Percentiles rank a stretch among this genome's conserved stretches.
These are phyloP conservation scores for Pomatorhinus ruficollis DNA, from an alignment of 2,113 vertebrate species.

Conservation along the genomic window DNA sequence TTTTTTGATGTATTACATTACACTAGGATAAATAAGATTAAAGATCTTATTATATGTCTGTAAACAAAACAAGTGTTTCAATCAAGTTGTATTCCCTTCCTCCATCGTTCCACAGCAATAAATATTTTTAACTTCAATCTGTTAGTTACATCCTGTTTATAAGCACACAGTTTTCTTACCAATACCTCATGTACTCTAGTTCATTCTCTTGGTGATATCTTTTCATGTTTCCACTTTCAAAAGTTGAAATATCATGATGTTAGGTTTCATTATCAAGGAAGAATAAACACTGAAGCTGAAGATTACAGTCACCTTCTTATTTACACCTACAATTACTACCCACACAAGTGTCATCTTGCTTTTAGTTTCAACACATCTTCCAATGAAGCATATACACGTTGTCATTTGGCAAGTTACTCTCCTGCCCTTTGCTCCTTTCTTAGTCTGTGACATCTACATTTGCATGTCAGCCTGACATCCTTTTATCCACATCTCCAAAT, in stretches of 20 bases:
- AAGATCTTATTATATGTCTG: not conserved
- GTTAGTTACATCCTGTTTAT: not conserved
- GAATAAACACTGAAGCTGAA: not conserved
- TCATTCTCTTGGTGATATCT: not conserved
- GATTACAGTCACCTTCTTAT: not conserved
- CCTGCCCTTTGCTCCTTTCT: not conserved
- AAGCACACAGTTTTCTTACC: not conserved
- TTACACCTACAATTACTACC: not conserved
- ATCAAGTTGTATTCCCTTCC: not conserved
- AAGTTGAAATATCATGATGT: not conserved
- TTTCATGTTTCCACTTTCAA: not conserved
- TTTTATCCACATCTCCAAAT: not conserved
- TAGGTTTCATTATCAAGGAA: not conserved
- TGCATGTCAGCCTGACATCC: not conserved
- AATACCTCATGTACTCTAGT: not conserved
- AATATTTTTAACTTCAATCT: not conserved
- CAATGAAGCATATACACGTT: not conserved
- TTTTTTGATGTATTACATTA: slow-evolving; percentile 3
- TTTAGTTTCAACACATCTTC: not conserved
- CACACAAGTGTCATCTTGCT: not conserved
- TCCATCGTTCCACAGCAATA: not conserved
- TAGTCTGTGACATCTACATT: not conserved
- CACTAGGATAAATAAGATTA: slow-evolving; percentile 4
- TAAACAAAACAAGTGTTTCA: slow-evolving; percentile 21
- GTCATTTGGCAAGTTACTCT: not conserved